phyloP scores from a whole-genome alignment of 2,113 vertebrate species.

The Ammodytes dubius region DNA sequence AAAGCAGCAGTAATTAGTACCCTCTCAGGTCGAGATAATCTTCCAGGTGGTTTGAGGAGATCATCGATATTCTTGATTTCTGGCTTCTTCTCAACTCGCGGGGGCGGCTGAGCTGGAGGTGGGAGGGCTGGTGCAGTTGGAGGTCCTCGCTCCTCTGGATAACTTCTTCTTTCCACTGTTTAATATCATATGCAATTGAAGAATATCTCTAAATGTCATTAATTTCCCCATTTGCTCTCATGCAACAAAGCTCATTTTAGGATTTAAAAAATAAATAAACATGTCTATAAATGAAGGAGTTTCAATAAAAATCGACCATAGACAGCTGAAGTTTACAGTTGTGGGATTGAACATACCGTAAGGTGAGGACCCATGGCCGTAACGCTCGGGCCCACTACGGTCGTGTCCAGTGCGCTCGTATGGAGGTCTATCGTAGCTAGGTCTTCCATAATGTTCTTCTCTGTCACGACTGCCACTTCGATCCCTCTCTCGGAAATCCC shows the following conservation, averaged over 20 bases:
- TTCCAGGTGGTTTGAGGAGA: slow-evolving; percentile 94
- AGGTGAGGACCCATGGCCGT: slow-evolving; percentile 87
- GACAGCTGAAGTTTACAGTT: not conserved
- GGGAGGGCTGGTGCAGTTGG: slow-evolving; percentile 85
- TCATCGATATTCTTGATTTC: slow-evolving; percentile 98
- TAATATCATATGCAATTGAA: slow-evolving; percentile 19
- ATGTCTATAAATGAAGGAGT: not conserved
- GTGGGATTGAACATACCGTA: slow-evolving; percentile 86
- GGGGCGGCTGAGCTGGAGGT: slow-evolving; percentile 86
- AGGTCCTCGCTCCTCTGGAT: slow-evolving; percentile 91
- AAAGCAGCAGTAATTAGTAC: slow-evolving; percentile 72
- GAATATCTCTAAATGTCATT: not conserved
- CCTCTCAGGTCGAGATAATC: slow-evolving; percentile 93
- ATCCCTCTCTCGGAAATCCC: slow-evolving; percentile 74
- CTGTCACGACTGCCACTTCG: slow-evolving; percentile 81
- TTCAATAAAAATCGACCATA: not conserved
- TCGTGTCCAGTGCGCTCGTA: slow-evolving; percentile 88
- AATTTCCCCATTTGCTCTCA: not conserved
- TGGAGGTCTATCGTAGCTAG: slow-evolving; percentile 90
- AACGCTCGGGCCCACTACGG: slow-evolving; percentile 89
- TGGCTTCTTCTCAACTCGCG: slow-evolving; percentile 94
- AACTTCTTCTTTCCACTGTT: slow-evolving; percentile 91
- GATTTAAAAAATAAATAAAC: not conserved
- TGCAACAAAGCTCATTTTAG: not conserved
- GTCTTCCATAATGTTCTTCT: slow-evolving; percentile 91